Evolutionary conservation across 2,113 vertebrate species (phyloP), one percentile per base, ranked within the genome.

Genomic region (Phalacrocorax carbo): DNA sequence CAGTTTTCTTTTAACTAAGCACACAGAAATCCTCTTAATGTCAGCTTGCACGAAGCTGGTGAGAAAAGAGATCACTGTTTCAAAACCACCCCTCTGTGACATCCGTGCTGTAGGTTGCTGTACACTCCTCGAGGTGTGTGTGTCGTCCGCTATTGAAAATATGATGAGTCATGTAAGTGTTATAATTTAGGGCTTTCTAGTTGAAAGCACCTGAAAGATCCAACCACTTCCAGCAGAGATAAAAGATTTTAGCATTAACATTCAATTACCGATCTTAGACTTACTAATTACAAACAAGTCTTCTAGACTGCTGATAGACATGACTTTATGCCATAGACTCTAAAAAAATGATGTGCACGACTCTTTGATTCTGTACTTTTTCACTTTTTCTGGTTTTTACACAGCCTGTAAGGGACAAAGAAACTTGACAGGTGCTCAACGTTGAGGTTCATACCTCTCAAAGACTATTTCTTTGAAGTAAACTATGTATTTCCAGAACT

Each of bases 401-500:
- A 79, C 7, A 64, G 29, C 48, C n/a, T 85, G n/a, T 71, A 79
- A 93, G 69, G 40, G n/a, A 85, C 22, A 49, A 66, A 32, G 17
- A 69, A 76, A 57, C 21, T 71, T 55, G 44, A 42, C 65, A 81
- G 54, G 62, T 62, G 40, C 27, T 83, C 30, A 40, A 1, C 2
- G 1, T 80, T 91, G 71, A 85, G 68, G 25, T 36, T 62, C 40
- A 61, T 13, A 80, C 23, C 42, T 69, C 80, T 81, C 38, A 79
- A 78, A 90, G 57, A 58, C 21, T 51, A 36, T 32, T 82, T 78
- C 0, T 82, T 75, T 66, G 44, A 79, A 93, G 76, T 22, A n/a
- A 78, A 72, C 16, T 51, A 19, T 20, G 30, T 98, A 85, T 98
- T 98, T 93, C 98, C 97, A 96, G 98, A 98, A 87, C 98, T 98